These are phyloP conservation scores for Sinocyclocheilus anshuiensis DNA, from an alignment of 2,113 vertebrate species.

Conservation along the genomic window DNA sequence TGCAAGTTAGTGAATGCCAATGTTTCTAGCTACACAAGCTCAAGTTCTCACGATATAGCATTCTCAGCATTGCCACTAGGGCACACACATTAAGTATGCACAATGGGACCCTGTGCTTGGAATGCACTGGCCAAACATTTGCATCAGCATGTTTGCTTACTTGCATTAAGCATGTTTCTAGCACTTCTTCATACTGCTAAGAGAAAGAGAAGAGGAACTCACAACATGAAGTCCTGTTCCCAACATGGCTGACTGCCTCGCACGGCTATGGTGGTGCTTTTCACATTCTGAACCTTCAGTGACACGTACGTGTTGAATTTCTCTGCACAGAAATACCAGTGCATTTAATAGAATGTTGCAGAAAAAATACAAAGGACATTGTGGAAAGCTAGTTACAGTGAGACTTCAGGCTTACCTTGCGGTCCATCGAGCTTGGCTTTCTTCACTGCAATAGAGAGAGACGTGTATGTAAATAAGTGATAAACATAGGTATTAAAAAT, in stretches of 20 bases:
- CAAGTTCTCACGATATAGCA: neutral
- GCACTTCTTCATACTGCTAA: neutral
- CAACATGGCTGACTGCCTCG: conserved; percentile 94
- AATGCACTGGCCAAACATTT: neutral
- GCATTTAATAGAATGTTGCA: neutral
- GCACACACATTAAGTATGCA: neutral
- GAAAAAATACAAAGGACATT: conserved; percentile 15
- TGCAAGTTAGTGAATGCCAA: neutral
- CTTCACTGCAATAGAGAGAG: conserved; percentile 85
- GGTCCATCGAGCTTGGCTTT: conserved; percentile 98
- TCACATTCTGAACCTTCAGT: conserved; percentile 98
- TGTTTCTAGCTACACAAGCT: neutral
- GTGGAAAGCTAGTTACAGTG: neutral
- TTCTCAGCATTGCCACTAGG: neutral
- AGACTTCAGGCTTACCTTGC: conserved; percentile 82
- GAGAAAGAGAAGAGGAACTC: conserved; percentile 68
- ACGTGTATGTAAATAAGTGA: conserved; percentile 25
- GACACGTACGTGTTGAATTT: conserved; percentile 99
- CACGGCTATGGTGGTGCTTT: conserved; percentile 96
- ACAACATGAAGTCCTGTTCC: conserved; percentile 99
- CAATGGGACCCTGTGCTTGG: neutral
- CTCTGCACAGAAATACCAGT: conserved; percentile 73
- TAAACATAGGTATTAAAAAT: neutral
- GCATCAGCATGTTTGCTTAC: neutral
- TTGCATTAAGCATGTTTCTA: no score